A percentile compares a stretch with the other conserved stretches of the same genome.
These are phyloP conservation scores for Falco cherrug DNA, from an alignment of 2,797 vertebrate genomes.

Conservation along the genomic window DNA sequence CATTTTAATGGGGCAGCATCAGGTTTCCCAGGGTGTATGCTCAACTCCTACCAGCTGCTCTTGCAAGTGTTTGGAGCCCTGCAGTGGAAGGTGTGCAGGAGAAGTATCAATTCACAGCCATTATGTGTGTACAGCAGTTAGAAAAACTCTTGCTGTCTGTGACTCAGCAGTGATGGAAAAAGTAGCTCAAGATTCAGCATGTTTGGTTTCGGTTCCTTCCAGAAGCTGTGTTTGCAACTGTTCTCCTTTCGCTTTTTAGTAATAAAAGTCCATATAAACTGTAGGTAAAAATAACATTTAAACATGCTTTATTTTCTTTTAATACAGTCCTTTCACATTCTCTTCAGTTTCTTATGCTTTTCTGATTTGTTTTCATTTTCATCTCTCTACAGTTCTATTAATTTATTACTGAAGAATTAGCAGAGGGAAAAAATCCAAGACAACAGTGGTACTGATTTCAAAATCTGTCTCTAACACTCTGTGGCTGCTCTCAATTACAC, in stretches of 20 bases:
- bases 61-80: neutral
- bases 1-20: neutral
- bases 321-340: neutral
- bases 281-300: neutral
- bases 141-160: neutral
- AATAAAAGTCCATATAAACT: neutral
- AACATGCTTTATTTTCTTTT: neutral
- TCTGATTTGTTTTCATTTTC: neutral
- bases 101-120: neutral
- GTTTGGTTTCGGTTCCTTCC: neutral
- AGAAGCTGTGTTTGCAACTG: neutral
- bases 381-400: neutral
- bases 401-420: neutral
- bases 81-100: neutral
- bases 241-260: neutral
- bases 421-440: neutral
- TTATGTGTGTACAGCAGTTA: neutral
- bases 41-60: fast-evolving
- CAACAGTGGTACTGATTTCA: neutral
- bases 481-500: neutral
- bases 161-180: neutral
- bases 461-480: neutral
- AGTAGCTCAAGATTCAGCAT: neutral
- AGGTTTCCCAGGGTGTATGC: neutral
- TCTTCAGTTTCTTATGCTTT: neutral